phyloP scores from a whole-genome alignment of 2,888 invertebrate genomes.

The Linnaemya tessellans region DNA sequence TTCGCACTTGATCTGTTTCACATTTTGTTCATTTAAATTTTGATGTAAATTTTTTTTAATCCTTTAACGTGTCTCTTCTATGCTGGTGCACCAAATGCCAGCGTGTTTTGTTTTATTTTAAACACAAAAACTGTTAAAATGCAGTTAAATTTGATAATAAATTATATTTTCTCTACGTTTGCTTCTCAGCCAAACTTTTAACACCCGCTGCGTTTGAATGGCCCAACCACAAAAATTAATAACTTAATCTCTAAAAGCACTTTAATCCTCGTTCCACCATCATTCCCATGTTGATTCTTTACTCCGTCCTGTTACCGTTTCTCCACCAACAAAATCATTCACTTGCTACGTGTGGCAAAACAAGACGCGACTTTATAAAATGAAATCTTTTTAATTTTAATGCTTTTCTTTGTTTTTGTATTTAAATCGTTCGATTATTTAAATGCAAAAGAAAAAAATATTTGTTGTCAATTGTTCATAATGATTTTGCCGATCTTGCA shows the following conservation, averaged over 20 bases:
- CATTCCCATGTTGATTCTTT: conserved; percentile 35
- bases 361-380: conserved; percentile 40
- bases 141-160: conserved; percentile 68
- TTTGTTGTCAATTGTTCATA: conserved; percentile 33
- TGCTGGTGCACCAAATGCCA: not conserved
- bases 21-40: conserved; percentile 50
- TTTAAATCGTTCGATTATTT: conserved; percentile 2
- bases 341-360: conserved; percentile 24
- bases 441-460: not conserved
- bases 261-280: conserved; percentile 66
- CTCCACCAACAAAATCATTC: not conserved
- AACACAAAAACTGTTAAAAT: conserved; percentile 66
- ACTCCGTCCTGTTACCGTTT: not conserved
- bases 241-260: conserved; percentile 71
- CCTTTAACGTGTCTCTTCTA: conserved; percentile 46
- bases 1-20: conserved; percentile 68
- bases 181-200: conserved; percentile 46
- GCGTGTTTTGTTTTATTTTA: conserved; percentile 52
- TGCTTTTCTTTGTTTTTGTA: conserved; percentile 16
- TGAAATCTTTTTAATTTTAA: conserved; percentile 37
- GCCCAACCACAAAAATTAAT: conserved; percentile 69
- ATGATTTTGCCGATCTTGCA: conserved; percentile 7
- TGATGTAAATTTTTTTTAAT: conserved; percentile 51
- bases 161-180: conserved; percentile 30
- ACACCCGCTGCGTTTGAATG: conserved; percentile 67